phyloP scores from a whole-genome alignment of 1,140 invertebrate species.

The Bathynomus jamesi region DNA sequence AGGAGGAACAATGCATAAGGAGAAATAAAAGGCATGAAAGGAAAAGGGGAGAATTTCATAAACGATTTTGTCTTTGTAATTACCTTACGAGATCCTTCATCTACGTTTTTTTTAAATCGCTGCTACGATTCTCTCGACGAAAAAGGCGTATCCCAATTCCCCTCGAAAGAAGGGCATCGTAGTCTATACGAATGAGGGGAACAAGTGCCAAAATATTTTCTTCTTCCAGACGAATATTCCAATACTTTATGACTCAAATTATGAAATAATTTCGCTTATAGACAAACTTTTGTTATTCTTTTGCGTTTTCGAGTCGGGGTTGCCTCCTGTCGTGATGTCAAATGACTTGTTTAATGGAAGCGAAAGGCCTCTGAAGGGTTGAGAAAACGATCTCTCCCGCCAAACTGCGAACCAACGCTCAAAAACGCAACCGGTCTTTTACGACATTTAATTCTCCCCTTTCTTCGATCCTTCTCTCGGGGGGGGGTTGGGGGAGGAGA shows the following conservation, averaged over 20 bases:
- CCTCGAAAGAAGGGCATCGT: background rate
- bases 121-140: background rate
- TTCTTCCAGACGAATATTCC: background rate
- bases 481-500: too few species aligned
- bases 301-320: background rate
- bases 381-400: background rate
- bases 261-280: background rate
- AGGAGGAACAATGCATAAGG: background rate
- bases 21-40: background rate
- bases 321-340: background rate
- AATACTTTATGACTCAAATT: background rate
- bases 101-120: background rate
- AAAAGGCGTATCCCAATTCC: background rate
- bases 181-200: background rate
- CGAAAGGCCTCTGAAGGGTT: background rate
- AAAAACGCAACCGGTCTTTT: background rate
- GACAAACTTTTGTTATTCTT: constrained; percentile 1
- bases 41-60: background rate
- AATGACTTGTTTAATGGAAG: background rate
- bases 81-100: background rate
- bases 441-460: background rate
- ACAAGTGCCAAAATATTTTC: background rate
- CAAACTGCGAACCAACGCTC: background rate
- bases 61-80: constrained; percentile 1
- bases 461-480: too few species aligned